Evolutionary conservation across 1,140 invertebrate species (phyloP).

Genomic region (Penaeus chinensis): DNA sequence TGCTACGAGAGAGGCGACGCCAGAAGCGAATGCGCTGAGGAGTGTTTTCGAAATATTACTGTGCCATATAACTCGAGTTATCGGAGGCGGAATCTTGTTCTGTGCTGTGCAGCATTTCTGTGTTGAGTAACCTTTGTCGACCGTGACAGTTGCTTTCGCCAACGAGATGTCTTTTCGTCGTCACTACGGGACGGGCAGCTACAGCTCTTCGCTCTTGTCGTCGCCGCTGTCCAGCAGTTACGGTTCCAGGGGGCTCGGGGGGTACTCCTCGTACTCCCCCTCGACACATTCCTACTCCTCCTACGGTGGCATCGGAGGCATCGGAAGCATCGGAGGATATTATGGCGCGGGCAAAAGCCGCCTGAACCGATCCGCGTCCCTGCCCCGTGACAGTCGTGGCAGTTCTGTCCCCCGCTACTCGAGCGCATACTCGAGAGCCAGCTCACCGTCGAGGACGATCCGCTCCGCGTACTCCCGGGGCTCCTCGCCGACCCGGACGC

Average conservation of each 20-base stretch:
- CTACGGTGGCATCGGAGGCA: not conserved
- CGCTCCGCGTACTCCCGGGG: not conserved
- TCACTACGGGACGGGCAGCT: conserved; percentile 41
- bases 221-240: conserved; percentile 39
- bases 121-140: not conserved
- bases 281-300: conserved; percentile 1
- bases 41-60: no score
- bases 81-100: not conserved
- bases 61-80: no score
- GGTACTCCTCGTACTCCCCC: conserved; percentile 11
- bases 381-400: conserved; percentile 34
- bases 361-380: conserved; percentile 26
- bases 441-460: conserved; percentile 13
- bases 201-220: conserved; percentile 40
- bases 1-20: not conserved
- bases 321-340: not conserved
- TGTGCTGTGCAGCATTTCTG: not conserved
- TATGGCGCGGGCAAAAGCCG: not conserved
- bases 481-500: not conserved
- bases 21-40: no score
- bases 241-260: conserved; percentile 33
- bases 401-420: conserved; percentile 29
- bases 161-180: conserved; percentile 47
- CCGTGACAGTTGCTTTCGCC: not conserved
- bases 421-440: conserved; percentile 21